These are phyloP conservation scores for Hybos culiciformis DNA, from an alignment of 2,888 invertebrate genomes.

Conservation along the genomic window DNA sequence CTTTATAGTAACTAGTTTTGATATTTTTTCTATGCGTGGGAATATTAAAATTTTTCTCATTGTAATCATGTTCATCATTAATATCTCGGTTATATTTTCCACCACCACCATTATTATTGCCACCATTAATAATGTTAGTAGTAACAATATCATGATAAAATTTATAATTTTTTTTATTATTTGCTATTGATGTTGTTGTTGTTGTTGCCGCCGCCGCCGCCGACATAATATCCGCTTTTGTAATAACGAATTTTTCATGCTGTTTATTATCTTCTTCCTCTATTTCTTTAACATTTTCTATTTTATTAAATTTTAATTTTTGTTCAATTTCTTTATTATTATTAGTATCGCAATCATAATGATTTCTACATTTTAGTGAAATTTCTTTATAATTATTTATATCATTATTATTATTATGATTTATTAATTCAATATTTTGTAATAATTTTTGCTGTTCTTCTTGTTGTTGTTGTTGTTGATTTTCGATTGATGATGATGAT, in stretches of 20 bases:
- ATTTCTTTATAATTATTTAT: too few species aligned
- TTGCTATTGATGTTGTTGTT: slow-evolving; percentile 9
- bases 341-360: slow-evolving; percentile 8
- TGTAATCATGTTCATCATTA: slow-evolving; percentile 1
- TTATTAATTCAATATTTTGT: too few species aligned
- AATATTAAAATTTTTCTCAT: slow-evolving; percentile 1
- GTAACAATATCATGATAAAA: background rate
- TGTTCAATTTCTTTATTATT: slow-evolving; percentile 9
- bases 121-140: background rate
- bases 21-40: background rate
- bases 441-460: too few species aligned
- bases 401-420: too few species aligned
- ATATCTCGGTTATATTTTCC: background rate
- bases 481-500: slow-evolving; percentile 2
- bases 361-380: too few species aligned
- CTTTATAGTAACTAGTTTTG: too few species aligned
- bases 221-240: slow-evolving; percentile 22
- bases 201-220: background rate
- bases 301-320: too few species aligned
- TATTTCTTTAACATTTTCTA: slow-evolving; percentile 24
- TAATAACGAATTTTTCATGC: slow-evolving; percentile 26
- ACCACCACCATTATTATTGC: background rate
- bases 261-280: slow-evolving; percentile 26
- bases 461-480: too few species aligned
- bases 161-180: slow-evolving; percentile 16